Evolutionary conservation across 1,140 invertebrate species (phyloP), one percentile per base, ranked within the genome.

Genomic region (Sarcophaga bullata): DNA sequence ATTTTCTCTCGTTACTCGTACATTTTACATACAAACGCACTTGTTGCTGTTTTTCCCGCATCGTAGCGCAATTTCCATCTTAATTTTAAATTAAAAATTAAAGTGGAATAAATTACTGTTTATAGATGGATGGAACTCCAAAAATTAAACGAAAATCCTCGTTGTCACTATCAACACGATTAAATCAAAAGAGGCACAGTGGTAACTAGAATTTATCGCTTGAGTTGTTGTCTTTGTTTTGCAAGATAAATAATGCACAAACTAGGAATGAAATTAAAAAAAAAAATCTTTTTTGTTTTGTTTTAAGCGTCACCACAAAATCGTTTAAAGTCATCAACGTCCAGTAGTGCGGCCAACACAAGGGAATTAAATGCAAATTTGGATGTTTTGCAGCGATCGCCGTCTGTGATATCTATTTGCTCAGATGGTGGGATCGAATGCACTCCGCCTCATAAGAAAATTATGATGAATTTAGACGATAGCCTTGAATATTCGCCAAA

Each of bases 141-240:
- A 84, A 84, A 19, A 9, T 83, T 37, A 84, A 80, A 80, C 89
- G 87, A 83, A 84, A 85, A 49, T 84, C 86, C 17, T 88, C 87
- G 52, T 54, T 86, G 9, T 87, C 87, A 25, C 82, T 88, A 6
- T 85, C 84, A 80, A 85, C 80, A 17, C 84, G 86, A 19, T 68
- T 89, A 72, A 82, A 88, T 78, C 84, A 88, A 4, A 88, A 89
- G 62, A 84, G 87, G 8, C 87, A 87, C 83, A 88, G 87, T 83
- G 86, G 87, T 88, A 84, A 84, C 73, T 82, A 3, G 19, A 25
- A 84, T 48, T 7, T 37, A 58, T 68, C 19, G 15, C 7, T 73
- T 46, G 46, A 48, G 46, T 50, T 52, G 81, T 76, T 54, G 58
- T 11, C n/a, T 11, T 13, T 80, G 19, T 25, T 37, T 37, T 11